Percentiles rank a stretch among this genome's conserved stretches.
These are phyloP conservation scores for Tetragonula carbonaria DNA, from an alignment of 2,888 invertebrate genomes.

Conservation along the genomic window DNA sequence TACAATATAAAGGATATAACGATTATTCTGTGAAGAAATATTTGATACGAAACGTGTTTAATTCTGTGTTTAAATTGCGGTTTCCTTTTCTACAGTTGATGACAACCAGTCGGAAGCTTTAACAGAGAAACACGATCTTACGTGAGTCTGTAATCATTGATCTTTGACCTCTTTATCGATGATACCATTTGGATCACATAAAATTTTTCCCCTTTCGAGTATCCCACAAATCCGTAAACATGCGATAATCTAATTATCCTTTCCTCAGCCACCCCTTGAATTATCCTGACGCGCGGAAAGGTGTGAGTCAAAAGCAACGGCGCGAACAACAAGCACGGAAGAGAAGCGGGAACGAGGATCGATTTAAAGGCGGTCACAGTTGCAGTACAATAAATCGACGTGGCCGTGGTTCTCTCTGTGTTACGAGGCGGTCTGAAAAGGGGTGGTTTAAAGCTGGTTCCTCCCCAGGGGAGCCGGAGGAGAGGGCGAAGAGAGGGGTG, in stretches of 20 bases:
- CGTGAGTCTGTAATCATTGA: no score
- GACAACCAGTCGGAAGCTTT: no score
- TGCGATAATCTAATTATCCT: neutral
- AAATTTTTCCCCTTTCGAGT: no score
- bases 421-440: constrained; percentile 17
- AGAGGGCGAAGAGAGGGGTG: constrained; percentile 38
- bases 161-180: no score
- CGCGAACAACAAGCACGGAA: neutral
- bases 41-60: neutral
- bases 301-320: neutral
- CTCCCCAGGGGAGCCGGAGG: constrained; percentile 55
- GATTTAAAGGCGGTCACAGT: constrained; percentile 43
- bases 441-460: constrained; percentile 64
- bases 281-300: neutral
- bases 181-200: no score
- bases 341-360: constrained; percentile 15
- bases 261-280: neutral
- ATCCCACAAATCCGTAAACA: neutral
- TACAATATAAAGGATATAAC: neutral
- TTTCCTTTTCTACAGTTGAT: no score
- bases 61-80: no score
- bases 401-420: constrained; percentile 29
- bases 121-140: no score
- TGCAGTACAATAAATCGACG: constrained; percentile 61
- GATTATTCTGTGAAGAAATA: neutral